These are phyloP conservation scores for Barypeithes pellucidus DNA, from an alignment of 2,888 invertebrate genomes.

Conservation along the genomic window DNA sequence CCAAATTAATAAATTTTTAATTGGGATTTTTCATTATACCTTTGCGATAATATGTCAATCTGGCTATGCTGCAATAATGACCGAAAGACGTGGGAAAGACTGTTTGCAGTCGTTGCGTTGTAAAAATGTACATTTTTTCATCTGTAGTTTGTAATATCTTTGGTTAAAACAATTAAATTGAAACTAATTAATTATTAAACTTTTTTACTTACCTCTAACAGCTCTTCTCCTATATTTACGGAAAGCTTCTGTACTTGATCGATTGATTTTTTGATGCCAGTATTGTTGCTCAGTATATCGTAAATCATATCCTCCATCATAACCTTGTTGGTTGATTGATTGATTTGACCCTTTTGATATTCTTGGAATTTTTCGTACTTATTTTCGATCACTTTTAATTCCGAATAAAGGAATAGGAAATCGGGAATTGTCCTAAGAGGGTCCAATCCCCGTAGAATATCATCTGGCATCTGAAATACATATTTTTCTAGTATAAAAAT, in stretches of 20 bases:
- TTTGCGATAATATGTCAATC: no score
- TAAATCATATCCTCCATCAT: conserved; percentile 50
- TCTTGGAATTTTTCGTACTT: conserved; percentile 57
- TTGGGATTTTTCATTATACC: no score
- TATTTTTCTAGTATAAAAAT: no score
- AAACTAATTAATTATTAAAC: no score
- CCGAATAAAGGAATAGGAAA: conserved; percentile 55
- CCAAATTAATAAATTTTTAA: no score
- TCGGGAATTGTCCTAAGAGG: conserved; percentile 44
- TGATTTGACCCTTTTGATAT: conserved; percentile 38
- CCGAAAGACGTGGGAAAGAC: no score
- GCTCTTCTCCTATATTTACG: background rate
- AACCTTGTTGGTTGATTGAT: background rate
- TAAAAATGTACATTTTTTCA: no score
- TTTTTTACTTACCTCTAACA: background rate
- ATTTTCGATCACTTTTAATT: conserved; percentile 53
- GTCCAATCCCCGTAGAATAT: conserved; percentile 53
- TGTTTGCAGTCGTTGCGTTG: no score
- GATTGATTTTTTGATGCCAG: conserved; percentile 54
- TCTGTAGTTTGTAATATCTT: no score
- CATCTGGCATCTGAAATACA: conserved; percentile 56
- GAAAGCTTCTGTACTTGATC: conserved; percentile 38
- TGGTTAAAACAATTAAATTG: no score
- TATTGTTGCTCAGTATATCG: conserved; percentile 56
- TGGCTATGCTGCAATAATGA: no score